Percentiles rank a stretch among this genome's conserved stretches.
phyloP scores from a whole-genome alignment of 2,888 invertebrate genomes.

The Autographa gamma region DNA sequence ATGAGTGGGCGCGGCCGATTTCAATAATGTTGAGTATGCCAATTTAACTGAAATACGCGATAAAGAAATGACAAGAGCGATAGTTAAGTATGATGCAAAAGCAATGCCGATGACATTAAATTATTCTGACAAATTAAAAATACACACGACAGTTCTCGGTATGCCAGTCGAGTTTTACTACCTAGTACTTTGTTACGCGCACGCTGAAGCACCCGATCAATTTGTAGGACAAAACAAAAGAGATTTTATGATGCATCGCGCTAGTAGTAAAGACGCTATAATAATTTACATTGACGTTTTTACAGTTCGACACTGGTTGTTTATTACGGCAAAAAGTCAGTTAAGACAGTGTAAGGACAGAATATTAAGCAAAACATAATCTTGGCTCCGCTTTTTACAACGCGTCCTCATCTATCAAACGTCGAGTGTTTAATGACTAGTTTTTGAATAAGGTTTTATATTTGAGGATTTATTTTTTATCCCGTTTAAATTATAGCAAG shows the following conservation, averaged over 20 bases:
- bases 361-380: conserved; percentile 64
- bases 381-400: conserved; percentile 59
- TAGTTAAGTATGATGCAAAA: not conserved
- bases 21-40: conserved; percentile 15
- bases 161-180: conserved; percentile 18
- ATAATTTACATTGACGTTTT: conserved; percentile 65
- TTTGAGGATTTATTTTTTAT: conserved; percentile 40
- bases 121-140: conserved; percentile 1
- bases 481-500: conserved; percentile 7
- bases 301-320: conserved; percentile 63
- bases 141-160: conserved; percentile 6
- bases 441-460: conserved; percentile 50
- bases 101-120: not conserved
- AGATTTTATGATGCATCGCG: conserved; percentile 46
- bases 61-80: not conserved
- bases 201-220: conserved; percentile 26
- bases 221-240: conserved; percentile 57
- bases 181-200: conserved; percentile 18
- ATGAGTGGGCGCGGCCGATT: conserved; percentile 13
- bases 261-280: conserved; percentile 49
- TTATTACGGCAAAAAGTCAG: conserved; percentile 70
- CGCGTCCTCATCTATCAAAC: conserved; percentile 64
- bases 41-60: not conserved
- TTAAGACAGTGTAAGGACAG: conserved; percentile 59
- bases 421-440: conserved; percentile 51